phyloP scores from a whole-genome alignment of 2,113 vertebrate species.

The Hiodon alosoides region DNA sequence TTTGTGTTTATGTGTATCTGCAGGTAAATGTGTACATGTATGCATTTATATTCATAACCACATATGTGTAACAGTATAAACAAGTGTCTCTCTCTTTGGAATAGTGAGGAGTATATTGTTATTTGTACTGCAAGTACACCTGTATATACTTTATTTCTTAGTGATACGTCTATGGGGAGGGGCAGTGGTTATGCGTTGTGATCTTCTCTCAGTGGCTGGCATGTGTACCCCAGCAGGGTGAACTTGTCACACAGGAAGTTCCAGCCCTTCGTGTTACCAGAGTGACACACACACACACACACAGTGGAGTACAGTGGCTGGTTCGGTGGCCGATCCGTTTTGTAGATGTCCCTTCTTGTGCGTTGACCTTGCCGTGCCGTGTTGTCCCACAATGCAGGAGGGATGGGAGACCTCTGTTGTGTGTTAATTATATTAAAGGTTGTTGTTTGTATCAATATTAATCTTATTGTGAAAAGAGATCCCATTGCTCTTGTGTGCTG shows the following conservation, averaged over 20 bases:
- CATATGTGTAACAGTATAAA: conserved; percentile 29
- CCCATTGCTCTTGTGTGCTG: conserved; percentile 8
- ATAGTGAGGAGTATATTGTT: conserved; percentile 65
- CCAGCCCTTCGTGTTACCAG: conserved; percentile 20
- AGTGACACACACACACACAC: too few species aligned
- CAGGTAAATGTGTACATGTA: conserved; percentile 5
- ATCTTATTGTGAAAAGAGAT: conserved; percentile 22
- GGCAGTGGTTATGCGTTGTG: conserved; percentile 52
- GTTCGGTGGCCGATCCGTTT: not conserved
- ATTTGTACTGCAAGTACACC: conserved; percentile 81
- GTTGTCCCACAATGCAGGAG: conserved; percentile 33
- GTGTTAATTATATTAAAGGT: conserved; percentile 29
- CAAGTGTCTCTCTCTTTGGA: conserved; percentile 39
- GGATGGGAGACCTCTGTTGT: conserved; percentile 29
- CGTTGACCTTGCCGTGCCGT: conserved; percentile 30
- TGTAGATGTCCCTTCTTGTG: conserved; percentile 5
- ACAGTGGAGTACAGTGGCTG: conserved; percentile 18
- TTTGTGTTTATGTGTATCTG: conserved; percentile 9
- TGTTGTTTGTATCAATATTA: conserved; percentile 21
- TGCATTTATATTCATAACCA: conserved; percentile 14
- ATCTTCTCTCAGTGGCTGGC: conserved; percentile 73
- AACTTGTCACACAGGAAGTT: conserved; percentile 20
- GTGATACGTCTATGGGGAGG: conserved; percentile 67
- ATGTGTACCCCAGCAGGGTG: conserved; percentile 42
- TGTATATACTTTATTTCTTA: conserved; percentile 74